Base-by-base conservation (phyloP, 1,140 invertebrate genomes). In the Drosophila miranda region DNA sequence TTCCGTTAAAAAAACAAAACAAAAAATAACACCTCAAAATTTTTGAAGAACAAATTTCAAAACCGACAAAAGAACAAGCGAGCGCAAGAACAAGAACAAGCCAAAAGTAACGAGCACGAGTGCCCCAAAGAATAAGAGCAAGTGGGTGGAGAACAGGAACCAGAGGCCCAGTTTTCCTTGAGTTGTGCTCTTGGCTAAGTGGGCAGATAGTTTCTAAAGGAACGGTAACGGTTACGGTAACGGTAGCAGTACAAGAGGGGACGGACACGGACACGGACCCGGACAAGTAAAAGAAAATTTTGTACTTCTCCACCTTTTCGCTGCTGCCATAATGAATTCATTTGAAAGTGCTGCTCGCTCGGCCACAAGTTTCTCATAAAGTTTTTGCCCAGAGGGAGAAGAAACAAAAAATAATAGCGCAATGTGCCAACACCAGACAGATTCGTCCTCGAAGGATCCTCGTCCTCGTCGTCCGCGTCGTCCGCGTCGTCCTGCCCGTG, bases 31-130 rank as follows among this genome's bases (percentile, higher is more conserved):
- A 62, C 49, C 50, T 46, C 73, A 74, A 62, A 66, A 76, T 81
- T 84, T 84, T 63, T 59, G 53, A 49, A 84, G 77, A 84, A 79
- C 16, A 80, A 77, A 81, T 86, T 84, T 84, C 41, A 49, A 87
- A 84, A 67, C 64, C 68, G 57, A 75, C 75, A 84, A 86, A 82
- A 73, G 78, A 58, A 68, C 55, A 81, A 70, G 74, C 60, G 78
- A 51, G 23, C 4, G 51, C 52, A 80, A 78, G 23, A 26, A 54
- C 52, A 80, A 78, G 81, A 80, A 83, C 75, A 71, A 83, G 62
- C 55, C 59, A 38, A 51, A 79, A 76, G 71, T 80, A 80, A 80
- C 77, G 66, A 80, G 77, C 77, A 67, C 66, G 80, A 80, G 77
- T 80, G 73, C 49, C 53, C 56, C 43, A 46, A 75, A 69, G 58